phyloP scores from a whole-genome alignment of 1,140 invertebrate species.

The Dinoponera quadriceps region DNA sequence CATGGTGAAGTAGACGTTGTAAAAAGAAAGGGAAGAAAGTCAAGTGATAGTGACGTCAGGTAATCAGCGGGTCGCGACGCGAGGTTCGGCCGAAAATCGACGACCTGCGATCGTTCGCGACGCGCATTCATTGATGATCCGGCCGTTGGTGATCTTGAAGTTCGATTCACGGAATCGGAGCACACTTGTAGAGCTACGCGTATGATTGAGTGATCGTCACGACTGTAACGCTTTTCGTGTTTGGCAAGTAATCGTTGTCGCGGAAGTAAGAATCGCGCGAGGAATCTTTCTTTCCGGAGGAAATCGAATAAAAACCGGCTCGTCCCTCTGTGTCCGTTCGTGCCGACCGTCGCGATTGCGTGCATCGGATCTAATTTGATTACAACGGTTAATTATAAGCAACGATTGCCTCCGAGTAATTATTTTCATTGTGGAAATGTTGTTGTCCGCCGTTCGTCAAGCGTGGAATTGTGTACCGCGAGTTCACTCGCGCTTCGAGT shows the following conservation, averaged over 20 bases:
- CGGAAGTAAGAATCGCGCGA: conserved; percentile 38
- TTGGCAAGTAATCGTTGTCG: conserved; percentile 56
- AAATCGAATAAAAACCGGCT: conserved; percentile 36
- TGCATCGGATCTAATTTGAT: conserved; percentile 57
- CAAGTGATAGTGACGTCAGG: conserved; percentile 14
- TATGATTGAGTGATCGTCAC: conserved; percentile 53
- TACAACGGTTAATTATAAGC: conserved; percentile 58
- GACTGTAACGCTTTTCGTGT: conserved; percentile 60
- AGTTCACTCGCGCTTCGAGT: conserved; percentile 29
- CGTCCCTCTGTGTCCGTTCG: conserved; percentile 40
- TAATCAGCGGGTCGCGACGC: conserved; percentile 11
- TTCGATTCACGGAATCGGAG: conserved; percentile 49
- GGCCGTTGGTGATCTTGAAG: conserved; percentile 32
- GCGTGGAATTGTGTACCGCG: conserved; percentile 37
- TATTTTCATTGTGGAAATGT: conserved; percentile 55
- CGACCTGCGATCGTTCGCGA: conserved; percentile 23
- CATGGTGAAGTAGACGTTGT: conserved; percentile 31
- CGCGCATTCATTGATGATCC: neutral
- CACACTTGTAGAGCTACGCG: conserved; percentile 50
- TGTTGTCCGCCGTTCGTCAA: conserved; percentile 46
- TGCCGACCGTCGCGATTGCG: conserved; percentile 48
- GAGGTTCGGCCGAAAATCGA: conserved; percentile 22
- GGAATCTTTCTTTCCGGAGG: conserved; percentile 29
- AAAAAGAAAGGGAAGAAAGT: neutral
- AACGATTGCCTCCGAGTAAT: conserved; percentile 49